Conservation (phyloP, 2,113 vertebrate genomes). For the Protobothrops flavoviridis region DNA sequence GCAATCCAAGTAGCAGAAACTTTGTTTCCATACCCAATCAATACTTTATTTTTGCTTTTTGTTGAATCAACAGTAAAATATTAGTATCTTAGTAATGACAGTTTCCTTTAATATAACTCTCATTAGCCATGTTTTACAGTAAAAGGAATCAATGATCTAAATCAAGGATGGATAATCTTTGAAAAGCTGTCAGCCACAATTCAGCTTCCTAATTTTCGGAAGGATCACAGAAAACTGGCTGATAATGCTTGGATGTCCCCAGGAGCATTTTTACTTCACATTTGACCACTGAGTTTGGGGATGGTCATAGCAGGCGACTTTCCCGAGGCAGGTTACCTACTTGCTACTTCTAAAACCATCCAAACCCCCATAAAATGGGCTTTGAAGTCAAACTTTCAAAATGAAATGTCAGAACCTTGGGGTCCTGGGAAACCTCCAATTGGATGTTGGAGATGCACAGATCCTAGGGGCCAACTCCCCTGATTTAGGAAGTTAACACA, state of each 20-base stretch:
- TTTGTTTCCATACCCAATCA: background rate
- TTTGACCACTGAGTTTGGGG: background rate
- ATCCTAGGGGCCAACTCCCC: background rate
- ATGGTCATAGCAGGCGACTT: background rate
- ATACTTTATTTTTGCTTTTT: background rate
- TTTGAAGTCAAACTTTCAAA: background rate
- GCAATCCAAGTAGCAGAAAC: background rate
- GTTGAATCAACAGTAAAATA: background rate
- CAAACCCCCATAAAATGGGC: background rate
- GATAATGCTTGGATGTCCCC: background rate
- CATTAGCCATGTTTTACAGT: background rate
- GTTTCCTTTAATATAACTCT: background rate
- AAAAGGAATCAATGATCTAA: background rate
- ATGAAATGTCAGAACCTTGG: background rate
- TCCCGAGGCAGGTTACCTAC: background rate
- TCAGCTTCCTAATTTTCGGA: background rate
- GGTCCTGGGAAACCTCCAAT: background rate
- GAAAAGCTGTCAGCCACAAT: background rate
- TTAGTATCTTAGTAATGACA: background rate
- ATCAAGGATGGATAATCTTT: background rate
- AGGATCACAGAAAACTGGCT: background rate
- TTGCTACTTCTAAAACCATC: background rate
- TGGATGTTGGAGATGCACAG: background rate
- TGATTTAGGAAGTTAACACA: background rate
- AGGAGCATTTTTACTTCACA: background rate